Evolutionary conservation across 1,140 invertebrate genomes (phyloP).

Genomic region (Drosophila yakuba): DNA sequence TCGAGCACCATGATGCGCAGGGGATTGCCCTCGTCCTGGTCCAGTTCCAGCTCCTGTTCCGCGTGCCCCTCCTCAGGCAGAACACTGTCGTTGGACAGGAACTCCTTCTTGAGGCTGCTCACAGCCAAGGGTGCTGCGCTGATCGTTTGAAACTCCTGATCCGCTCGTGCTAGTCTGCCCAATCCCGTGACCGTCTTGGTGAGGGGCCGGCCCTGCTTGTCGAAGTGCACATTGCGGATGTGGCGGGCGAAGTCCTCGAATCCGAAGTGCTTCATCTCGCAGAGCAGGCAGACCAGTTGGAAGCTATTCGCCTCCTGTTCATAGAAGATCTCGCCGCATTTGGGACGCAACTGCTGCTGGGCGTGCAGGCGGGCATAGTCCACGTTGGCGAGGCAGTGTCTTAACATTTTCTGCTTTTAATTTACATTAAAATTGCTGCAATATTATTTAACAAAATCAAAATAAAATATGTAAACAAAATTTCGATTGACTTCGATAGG

Average conservation of each 20-base stretch:
- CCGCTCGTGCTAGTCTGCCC: background rate
- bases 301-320: slow-evolving; percentile 59
- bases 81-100: background rate
- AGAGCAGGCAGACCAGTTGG: slow-evolving; percentile 63
- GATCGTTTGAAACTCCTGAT: background rate
- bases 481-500: slow-evolving; percentile 8
- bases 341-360: slow-evolving; percentile 51
- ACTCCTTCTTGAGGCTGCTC: background rate
- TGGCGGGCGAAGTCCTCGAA: slow-evolving; percentile 69
- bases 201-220: slow-evolving; percentile 40
- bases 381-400: slow-evolving; percentile 64
- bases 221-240: slow-evolving; percentile 69
- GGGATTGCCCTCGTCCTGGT: slow-evolving; percentile 20
- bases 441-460: slow-evolving; percentile 23
- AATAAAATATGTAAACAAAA: slow-evolving; percentile 35
- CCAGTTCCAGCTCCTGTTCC: background rate
- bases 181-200: slow-evolving; percentile 13
- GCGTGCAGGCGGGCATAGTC: slow-evolving; percentile 56
- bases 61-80: slow-evolving; percentile 9
- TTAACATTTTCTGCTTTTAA: slow-evolving; percentile 53
- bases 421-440: slow-evolving; percentile 4
- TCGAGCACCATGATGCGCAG: slow-evolving; percentile 19
- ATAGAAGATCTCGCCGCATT: slow-evolving; percentile 71
- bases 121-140: background rate
- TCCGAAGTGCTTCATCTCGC: slow-evolving; percentile 67